phyloP scores from a whole-genome alignment of 2,888 invertebrate genomes.

The Dynastes maya region DNA sequence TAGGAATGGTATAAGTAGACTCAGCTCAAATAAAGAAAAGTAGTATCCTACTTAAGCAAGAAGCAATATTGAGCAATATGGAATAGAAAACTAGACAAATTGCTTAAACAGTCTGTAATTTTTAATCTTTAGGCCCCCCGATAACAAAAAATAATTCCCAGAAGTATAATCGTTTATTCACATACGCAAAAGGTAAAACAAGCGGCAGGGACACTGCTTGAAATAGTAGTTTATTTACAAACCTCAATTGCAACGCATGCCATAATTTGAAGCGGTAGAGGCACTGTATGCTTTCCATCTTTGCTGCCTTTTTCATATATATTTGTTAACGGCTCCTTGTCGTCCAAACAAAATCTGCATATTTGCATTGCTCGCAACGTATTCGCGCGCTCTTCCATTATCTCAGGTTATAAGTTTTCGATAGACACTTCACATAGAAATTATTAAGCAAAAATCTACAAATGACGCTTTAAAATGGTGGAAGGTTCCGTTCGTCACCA shows the following conservation, averaged over 20 bases:
- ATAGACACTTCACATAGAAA: slow-evolving; percentile 49
- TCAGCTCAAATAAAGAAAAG: background rate
- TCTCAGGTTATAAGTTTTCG: slow-evolving; percentile 56
- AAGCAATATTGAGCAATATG: slow-evolving; percentile 41
- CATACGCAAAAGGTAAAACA: too few species aligned
- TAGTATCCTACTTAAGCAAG: slow-evolving; percentile 30
- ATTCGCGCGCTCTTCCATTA: slow-evolving; percentile 77
- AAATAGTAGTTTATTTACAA: slow-evolving; percentile 57
- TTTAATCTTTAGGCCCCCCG: too few species aligned
- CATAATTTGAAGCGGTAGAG: slow-evolving; percentile 83
- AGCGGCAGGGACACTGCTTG: too few species aligned
- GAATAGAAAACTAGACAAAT: slow-evolving; percentile 41
- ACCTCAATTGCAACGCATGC: slow-evolving; percentile 86
- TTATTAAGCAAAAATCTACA: slow-evolving; percentile 58
- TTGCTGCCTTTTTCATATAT: slow-evolving; percentile 77
- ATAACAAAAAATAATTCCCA: too few species aligned
- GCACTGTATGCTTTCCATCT: slow-evolving; percentile 75
- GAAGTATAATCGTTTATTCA: too few species aligned
- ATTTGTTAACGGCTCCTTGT: slow-evolving; percentile 76
- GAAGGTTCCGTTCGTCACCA: slow-evolving; percentile 64
- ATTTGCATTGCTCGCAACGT: slow-evolving; percentile 77
- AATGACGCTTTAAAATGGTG: slow-evolving; percentile 64
- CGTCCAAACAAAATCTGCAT: slow-evolving; percentile 83
- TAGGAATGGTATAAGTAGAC: too few species aligned
- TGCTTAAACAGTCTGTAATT: background rate